Evolutionary conservation across 2,797 vertebrate species (phyloP), one percentile per base, ranked within the genome.

Genomic region (Fundulus diaphanus): DNA sequence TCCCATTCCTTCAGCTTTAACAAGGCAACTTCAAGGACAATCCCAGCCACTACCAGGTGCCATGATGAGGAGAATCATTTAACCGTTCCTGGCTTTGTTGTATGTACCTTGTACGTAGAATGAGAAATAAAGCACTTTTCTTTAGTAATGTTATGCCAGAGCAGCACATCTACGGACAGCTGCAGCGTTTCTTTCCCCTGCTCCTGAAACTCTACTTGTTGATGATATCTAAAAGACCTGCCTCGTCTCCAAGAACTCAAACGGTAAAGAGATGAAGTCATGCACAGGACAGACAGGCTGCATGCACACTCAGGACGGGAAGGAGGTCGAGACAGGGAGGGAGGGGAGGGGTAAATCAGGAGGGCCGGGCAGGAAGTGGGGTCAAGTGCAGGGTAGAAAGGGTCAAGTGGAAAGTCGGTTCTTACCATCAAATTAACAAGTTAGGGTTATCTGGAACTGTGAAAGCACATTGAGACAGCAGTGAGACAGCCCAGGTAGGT

Each of bases 341-440:
- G 18, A 3, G 4, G 15, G 63, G 24, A 42, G 29, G 24, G 42
- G 20, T 44, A 1, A 27, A 68, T 67, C n/a, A 8, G 29, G 49
- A 40, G 35, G 33, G 6, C 20, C 51, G 46, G 31, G 31, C 44
- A 61, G 61, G 33, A 66, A 33, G 74, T 0, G 15, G 84, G 82
- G 70, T 61, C 8, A 24, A 51, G 70, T 85, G 79, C 61, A 59
- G 72, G 82, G 73, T 24, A 61, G 70, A 67, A 57, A 66, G 72
- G 80, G 76, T 69, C 54, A 83, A 72, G 82, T 69, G 67, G 82
- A 89, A 89, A 88, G 74, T 78, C 29, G 73, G 84, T 83, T 88
- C 90, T 93, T 93, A 94, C 92, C 94, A 94, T 93, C 85, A 72
- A 73, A 81, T 85, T 75, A 82, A 86, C 77, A 89, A 90, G 84